phyloP scores from a whole-genome alignment of 92 coral and sea anemone genomes.

The Ricordea florida region DNA sequence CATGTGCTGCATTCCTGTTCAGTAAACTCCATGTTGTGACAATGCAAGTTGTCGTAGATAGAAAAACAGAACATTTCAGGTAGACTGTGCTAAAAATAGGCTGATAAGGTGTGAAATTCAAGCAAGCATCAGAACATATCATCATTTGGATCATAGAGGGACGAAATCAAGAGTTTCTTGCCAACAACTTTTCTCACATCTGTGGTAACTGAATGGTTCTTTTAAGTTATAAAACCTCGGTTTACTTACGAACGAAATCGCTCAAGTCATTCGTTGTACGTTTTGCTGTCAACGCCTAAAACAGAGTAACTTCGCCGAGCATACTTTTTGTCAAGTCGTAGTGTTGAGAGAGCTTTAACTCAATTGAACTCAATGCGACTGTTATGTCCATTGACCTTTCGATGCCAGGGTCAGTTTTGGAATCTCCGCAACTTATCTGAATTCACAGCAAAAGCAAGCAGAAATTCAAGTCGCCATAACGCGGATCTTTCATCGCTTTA shows the following conservation, averaged over 20 bases:
- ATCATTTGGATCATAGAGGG: no score
- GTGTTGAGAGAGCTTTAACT: not conserved
- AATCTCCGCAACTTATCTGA: conserved; percentile 18
- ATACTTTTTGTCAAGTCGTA: not conserved
- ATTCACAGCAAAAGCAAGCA: not conserved
- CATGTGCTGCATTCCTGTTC: not conserved
- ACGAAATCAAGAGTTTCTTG: no score
- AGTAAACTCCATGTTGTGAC: no score
- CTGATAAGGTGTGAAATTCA: no score
- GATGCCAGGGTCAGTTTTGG: not conserved
- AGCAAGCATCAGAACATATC: no score
- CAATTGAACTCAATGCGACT: not conserved
- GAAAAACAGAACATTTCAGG: no score
- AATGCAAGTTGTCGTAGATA: no score
- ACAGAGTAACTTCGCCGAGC: not conserved
- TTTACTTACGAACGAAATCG: not conserved
- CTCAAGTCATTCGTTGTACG: not conserved
- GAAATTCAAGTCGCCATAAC: not conserved
- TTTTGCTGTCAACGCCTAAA: not conserved
- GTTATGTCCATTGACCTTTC: not conserved
- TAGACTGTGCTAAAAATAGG: no score
- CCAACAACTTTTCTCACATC: no score
- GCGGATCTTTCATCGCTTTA: not conserved
- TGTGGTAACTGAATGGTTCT: no score
- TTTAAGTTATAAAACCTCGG: not conserved